phyloP scores from a whole-genome alignment of 2,113 vertebrate genomes.

The Ictidomys tridecemlineatus region DNA sequence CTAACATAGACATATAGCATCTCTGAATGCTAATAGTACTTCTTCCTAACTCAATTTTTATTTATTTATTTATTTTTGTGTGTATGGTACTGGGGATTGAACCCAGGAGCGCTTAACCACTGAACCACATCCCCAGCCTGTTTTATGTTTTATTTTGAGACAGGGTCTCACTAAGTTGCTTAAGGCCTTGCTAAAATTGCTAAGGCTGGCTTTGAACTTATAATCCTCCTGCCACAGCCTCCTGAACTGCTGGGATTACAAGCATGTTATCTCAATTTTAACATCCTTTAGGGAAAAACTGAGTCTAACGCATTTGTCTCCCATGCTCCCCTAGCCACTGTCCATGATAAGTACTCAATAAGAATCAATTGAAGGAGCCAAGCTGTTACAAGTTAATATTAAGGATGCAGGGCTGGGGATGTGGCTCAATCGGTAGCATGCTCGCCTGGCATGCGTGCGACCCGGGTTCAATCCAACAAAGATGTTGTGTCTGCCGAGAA shows the following conservation, averaged over 20 bases:
- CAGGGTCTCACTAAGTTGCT: no score
- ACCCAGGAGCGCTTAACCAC: neutral
- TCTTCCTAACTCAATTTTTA: slow-evolving; percentile 29
- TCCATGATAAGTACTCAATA: neutral
- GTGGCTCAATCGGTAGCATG: no score
- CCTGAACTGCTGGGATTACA: no score
- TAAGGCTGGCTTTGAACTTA: no score
- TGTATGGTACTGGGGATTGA: neutral
- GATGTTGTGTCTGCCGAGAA: no score
- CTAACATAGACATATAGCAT: neutral
- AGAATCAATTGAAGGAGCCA: neutral
- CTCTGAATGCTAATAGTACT: neutral
- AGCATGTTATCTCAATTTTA: neutral
- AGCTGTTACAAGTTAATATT: neutral
- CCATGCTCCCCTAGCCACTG: neutral
- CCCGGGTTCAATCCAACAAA: no score
- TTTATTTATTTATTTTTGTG: no score
- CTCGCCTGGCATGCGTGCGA: no score
- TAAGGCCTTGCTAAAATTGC: no score
- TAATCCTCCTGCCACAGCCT: no score
- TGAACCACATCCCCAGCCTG: neutral
- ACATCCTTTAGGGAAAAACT: neutral
- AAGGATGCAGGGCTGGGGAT: no score
- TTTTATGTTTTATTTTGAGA: neutral
- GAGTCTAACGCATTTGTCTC: neutral